These are phyloP conservation scores for Hoplostethus mediterraneus DNA, from an alignment of 2,797 vertebrate genomes.

Conservation along the genomic window DNA sequence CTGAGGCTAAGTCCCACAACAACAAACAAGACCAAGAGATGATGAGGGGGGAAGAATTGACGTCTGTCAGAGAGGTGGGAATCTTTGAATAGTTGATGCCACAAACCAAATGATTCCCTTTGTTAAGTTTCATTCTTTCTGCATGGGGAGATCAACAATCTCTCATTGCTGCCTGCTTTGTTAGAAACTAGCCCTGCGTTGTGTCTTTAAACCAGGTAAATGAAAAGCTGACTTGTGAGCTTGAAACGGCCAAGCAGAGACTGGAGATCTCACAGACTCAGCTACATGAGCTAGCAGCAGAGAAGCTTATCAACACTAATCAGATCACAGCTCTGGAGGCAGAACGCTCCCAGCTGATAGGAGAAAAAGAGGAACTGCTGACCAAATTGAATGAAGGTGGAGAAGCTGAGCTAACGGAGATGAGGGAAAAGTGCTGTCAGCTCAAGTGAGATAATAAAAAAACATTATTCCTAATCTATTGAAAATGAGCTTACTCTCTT, in stretches of 20 bases:
- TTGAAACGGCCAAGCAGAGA: constrained; percentile 63
- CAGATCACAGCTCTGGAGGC: constrained; percentile 71
- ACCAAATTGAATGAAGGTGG: constrained; percentile 43
- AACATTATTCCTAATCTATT: neutral
- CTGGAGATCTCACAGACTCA: constrained; percentile 64
- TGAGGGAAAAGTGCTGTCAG: constrained; percentile 60
- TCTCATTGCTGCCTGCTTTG: neutral
- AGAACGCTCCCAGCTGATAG: constrained; percentile 69
- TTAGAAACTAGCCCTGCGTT: neutral
- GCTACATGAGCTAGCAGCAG: constrained; percentile 72
- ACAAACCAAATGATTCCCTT: neutral
- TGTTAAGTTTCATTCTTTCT: neutral
- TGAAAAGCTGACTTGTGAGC: constrained; percentile 74
- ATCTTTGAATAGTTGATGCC: neutral
- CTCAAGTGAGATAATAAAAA: constrained; percentile 68
- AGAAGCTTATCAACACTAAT: constrained; percentile 60
- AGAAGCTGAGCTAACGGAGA: constrained; percentile 57
- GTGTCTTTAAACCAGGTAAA: constrained; percentile 66
- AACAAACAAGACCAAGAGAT: constrained; percentile 66
- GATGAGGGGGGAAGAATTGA: constrained; percentile 66
- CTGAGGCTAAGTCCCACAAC: constrained; percentile 44
- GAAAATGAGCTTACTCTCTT: neutral
- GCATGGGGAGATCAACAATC: neutral
- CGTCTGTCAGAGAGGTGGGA: constrained; percentile 69
- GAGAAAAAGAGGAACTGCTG: constrained; percentile 74